Evolutionary conservation across 2,888 invertebrate genomes (phyloP), one percentile per base, ranked within the genome.

Genomic region (Sminthurinus aureus): DNA sequence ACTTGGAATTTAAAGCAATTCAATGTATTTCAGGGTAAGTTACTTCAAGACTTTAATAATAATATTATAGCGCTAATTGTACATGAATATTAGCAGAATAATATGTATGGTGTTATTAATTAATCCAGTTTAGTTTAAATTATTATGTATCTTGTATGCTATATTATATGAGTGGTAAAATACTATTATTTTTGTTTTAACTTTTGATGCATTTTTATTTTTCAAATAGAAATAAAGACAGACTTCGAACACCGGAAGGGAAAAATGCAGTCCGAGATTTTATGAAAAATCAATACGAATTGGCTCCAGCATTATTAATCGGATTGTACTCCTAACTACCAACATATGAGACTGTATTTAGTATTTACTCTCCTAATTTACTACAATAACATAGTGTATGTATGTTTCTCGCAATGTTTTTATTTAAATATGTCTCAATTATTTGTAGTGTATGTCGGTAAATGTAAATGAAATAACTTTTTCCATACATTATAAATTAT

Each of bases 1-100:
- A 81, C 58, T 20, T 81, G 74, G 73, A 81, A 52, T 73, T 73
- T 24, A 81, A 81, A 24, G 81, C 51, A 6, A 22, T 81, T 4
- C 81, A 81, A 50, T 69, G 73, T 22, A 20, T 81, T 50, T 22
- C 6, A 18, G 24, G 15, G 81, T 81, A 74, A 73, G 76, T 38
- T 38, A 38, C 6, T 6, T 38, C 38, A 38, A 38, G 38, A 38
- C 6, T 38, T 4, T 38, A 38, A 38, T 38, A 38, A 38, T 38
- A 4, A 38, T 38, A 38, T 38, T 38, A 38, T 38, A 38, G 38
- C 38, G 38, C 1, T 38, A 38, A 38, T 38, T 38, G 1, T 38
- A 6, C 38, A 38, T 38, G 38, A 38, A 38, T 38, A 4, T 38
- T 6, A 38, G 38, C 1, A 38, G 1, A 38, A 38, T 38, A 38